Evolutionary conservation across 1,140 invertebrate genomes (phyloP), one percentile per base, ranked within the genome.

Genomic region (Neodiprion fabricii): DNA sequence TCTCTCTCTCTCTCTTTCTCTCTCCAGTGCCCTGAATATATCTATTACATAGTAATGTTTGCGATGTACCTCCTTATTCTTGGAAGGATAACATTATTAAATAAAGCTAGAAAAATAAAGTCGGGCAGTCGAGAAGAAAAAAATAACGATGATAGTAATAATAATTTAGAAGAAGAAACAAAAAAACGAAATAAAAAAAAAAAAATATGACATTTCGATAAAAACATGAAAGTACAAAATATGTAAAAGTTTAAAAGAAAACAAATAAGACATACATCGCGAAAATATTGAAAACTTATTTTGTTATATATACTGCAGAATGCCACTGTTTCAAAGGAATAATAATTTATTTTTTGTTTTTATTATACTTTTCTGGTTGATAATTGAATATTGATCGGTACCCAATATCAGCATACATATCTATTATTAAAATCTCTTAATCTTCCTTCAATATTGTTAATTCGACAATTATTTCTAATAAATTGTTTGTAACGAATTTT

Each of bases 161-260:
- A 17, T 14, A 17, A 61, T 12, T 14, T 17, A 61, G 11, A 61
- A 12, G n/a, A 9, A 61, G n/a, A 14, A 17, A 61, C 53, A 7
- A 61, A 61, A 61, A 17, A 9, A 9, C 4, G 9, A 61, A 8
- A 61, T 4, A 61, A 61, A 14, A 9, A 61, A 61, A 40, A 40
- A 40, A 40, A 40, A 40, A 40, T 40, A 40, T 40, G 28, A 40
- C 28, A 40, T 61, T 61, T 61, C 53, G 53, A 61, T 61, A 61
- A 61, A 40, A 61, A 61, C 53, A 14, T 61, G 53, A 61, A 61
- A 61, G 53, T 61, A 61, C 53, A 61, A 61, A 61, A 61, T 61
- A 61, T 61, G 11, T 61, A 61, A 61, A 61, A 61, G 11, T 40
- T 40, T 40, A 40, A 40, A 40, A 40, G 28, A 40, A 40, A 40